phyloP scores from a whole-genome alignment of 2,113 vertebrate genomes.

The Aegotheles bennettii region DNA sequence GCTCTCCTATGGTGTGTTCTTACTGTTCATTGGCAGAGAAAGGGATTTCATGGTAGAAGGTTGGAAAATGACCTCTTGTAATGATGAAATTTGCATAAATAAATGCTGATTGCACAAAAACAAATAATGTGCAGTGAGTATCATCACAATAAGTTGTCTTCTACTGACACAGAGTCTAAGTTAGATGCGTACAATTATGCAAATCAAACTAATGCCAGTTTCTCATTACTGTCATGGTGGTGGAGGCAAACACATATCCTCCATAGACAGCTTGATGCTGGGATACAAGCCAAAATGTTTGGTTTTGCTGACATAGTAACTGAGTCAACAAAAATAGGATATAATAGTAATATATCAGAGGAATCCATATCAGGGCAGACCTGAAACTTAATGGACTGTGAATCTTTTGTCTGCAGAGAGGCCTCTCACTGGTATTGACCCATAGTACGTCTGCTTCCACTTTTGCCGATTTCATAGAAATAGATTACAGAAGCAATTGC shows the following conservation, averaged over 20 bases:
- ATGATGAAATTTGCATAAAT: conserved; percentile 94
- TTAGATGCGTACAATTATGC: conserved; percentile 91
- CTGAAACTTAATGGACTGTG: conserved; percentile 82
- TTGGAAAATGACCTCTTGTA: conserved; percentile 95
- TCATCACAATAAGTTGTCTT: conserved; percentile 91
- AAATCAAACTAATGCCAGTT: conserved; percentile 94
- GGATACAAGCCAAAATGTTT: conserved; percentile 82
- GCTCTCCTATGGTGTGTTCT: conserved; percentile 65
- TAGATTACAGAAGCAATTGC: conserved; percentile 69
- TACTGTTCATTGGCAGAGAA: conserved; percentile 77
- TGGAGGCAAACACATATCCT: conserved; percentile 87
- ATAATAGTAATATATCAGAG: conserved; percentile 84
- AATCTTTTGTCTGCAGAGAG: conserved; percentile 68
- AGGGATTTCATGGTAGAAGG: conserved; percentile 89
- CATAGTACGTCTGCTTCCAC: conserved; percentile 56
- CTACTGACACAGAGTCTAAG: conserved; percentile 88
- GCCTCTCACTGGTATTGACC: conserved; percentile 76
- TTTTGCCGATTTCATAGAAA: conserved; percentile 64
- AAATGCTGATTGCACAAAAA: conserved; percentile 96
- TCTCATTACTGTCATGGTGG: conserved; percentile 93
- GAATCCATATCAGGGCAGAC: conserved; percentile 77
- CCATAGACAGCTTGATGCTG: conserved; percentile 87
- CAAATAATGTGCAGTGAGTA: conserved; percentile 81
- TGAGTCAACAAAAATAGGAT: conserved; percentile 91
- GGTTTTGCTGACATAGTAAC: conserved; percentile 92